These are phyloP conservation scores for Brachyptera risi DNA, from an alignment of 2,888 invertebrate species.

Conservation along the genomic window DNA sequence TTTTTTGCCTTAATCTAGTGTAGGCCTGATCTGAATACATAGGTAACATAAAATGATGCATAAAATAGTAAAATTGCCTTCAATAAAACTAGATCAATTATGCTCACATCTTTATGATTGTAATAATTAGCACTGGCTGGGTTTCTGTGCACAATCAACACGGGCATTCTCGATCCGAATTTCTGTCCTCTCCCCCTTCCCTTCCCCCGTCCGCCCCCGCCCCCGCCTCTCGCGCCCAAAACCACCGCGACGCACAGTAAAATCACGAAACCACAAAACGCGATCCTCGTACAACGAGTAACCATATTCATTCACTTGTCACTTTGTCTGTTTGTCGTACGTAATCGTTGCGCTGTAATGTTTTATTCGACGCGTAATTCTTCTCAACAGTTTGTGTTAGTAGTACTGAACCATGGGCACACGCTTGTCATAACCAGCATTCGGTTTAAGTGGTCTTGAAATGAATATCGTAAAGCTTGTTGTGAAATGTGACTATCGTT, in stretches of 20 bases:
- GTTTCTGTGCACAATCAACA: conserved; percentile 54
- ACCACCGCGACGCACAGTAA: conserved; percentile 11
- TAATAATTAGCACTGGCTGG: conserved; percentile 57
- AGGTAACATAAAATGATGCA: neutral
- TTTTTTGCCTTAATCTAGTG: too few relatives aligned
- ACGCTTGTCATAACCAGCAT: neutral
- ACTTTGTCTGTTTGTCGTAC: too few relatives aligned
- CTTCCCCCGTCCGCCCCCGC: conserved; percentile 35
- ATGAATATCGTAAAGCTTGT: neutral
- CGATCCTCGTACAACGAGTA: neutral
- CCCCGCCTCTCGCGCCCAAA: conserved; percentile 24
- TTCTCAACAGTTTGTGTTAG: too few relatives aligned
- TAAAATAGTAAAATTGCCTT: neutral
- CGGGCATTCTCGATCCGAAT: conserved; percentile 51
- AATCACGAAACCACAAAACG: neutral
- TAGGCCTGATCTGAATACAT: neutral
- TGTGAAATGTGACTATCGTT: conserved; percentile 7
- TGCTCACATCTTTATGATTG: conserved; percentile 62
- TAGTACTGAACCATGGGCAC: too few relatives aligned
- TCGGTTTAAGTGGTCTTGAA: neutral
- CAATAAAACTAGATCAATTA: too few relatives aligned
- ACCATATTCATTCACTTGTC: too few relatives aligned
- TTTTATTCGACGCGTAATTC: too few relatives aligned
- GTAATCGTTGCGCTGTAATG: too few relatives aligned
- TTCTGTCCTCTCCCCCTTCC: conserved; percentile 35